Conservation (phyloP, 2,888 invertebrate genomes). For the Himalopsyche anomala region DNA sequence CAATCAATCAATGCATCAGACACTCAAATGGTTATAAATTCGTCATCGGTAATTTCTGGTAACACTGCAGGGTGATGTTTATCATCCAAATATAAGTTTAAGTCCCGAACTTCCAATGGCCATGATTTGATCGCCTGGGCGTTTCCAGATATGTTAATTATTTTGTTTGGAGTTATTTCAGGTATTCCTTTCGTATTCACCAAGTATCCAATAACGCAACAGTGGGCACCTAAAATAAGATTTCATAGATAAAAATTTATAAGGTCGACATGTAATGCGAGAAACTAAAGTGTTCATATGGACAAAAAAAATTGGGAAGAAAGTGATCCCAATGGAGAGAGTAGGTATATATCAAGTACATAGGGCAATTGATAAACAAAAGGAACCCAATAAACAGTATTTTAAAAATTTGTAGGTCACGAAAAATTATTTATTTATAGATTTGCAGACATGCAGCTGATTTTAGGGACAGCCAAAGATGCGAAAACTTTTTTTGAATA, state of each 20-base stretch:
- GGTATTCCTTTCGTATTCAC: constrained; percentile 73
- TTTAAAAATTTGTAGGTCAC: too few relatives aligned
- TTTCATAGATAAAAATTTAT: background rate
- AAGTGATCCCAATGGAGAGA: too few relatives aligned
- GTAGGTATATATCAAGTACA: too few relatives aligned
- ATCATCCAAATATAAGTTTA: constrained; percentile 70
- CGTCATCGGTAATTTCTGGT: background rate
- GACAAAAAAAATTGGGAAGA: too few relatives aligned
- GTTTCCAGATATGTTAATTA: constrained; percentile 71
- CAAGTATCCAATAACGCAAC: constrained; percentile 73
- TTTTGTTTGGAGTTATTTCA: constrained; percentile 73
- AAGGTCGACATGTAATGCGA: background rate
- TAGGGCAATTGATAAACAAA: too few relatives aligned
- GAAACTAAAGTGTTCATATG: too few relatives aligned
- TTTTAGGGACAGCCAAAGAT: too few relatives aligned
- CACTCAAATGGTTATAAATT: background rate
- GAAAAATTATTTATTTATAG: too few relatives aligned
- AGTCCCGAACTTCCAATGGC: constrained; percentile 73
- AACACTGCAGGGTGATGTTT: constrained; percentile 68
- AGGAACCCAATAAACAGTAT: too few relatives aligned
- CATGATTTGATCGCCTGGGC: constrained; percentile 71
- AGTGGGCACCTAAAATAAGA: constrained; percentile 71
- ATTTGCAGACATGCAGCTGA: too few relatives aligned
- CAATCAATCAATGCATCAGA: too few relatives aligned
- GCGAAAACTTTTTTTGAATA: too few relatives aligned